phyloP scores from a whole-genome alignment of 1,140 invertebrate genomes.

The Linepithema humile region DNA sequence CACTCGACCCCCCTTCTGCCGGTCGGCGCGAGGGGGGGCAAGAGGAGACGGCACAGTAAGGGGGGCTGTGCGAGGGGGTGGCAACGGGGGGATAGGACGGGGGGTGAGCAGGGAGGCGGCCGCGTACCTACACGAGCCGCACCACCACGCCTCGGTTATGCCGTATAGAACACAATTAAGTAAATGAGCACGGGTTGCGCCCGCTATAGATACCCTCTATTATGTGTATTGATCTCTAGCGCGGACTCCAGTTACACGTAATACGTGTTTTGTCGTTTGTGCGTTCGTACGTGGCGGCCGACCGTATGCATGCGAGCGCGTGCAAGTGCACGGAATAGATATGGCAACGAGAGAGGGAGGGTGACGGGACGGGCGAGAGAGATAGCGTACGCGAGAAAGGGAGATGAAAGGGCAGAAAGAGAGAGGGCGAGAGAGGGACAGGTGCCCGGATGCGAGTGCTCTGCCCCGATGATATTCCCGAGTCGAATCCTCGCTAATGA shows the following conservation, averaged over 20 bases:
- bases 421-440: neutral
- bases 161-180: conserved; percentile 84
- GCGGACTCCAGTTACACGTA: conserved; percentile 82
- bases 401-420: neutral
- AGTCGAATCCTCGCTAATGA: conserved; percentile 54
- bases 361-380: neutral
- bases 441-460: conserved; percentile 33
- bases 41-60: neutral
- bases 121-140: conserved; percentile 73
- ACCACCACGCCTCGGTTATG: conserved; percentile 72
- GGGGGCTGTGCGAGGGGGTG: neutral
- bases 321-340: conserved; percentile 67
- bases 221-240: conserved; percentile 84
- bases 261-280: conserved; percentile 83
- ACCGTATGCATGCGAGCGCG: conserved; percentile 55
- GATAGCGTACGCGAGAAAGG: conserved; percentile 18
- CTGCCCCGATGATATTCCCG: conserved; percentile 40
- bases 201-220: conserved; percentile 83
- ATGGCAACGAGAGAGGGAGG: conserved; percentile 44
- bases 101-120: conserved; percentile 49
- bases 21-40: neutral
- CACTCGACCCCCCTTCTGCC: conserved; percentile 60
- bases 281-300: conserved; percentile 74
- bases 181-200: conserved; percentile 84
- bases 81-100: neutral